These are phyloP conservation scores for Hymenopus coronatus DNA, from an alignment of 2,888 invertebrate genomes.

Conservation along the genomic window DNA sequence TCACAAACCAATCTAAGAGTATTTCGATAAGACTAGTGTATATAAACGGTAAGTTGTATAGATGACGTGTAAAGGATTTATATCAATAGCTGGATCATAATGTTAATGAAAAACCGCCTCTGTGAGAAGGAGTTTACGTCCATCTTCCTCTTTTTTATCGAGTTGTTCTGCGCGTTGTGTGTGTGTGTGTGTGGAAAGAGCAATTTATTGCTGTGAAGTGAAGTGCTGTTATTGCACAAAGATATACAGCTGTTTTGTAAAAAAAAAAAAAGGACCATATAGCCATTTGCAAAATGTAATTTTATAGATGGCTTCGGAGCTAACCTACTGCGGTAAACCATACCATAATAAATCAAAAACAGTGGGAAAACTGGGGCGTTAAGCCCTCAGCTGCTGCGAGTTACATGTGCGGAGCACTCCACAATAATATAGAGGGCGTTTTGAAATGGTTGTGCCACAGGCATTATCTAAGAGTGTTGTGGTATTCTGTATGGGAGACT, in stretches of 20 bases:
- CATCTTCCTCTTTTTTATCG: background rate
- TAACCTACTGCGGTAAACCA: background rate
- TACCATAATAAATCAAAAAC: background rate
- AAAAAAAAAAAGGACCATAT: background rate
- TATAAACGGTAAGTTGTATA: too few species aligned
- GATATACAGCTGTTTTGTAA: background rate
- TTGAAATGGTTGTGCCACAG: background rate
- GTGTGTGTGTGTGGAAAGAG: too few species aligned
- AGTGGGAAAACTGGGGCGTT: background rate
- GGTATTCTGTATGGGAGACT: too few species aligned
- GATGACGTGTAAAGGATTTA: background rate
- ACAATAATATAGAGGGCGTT: background rate
- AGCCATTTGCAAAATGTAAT: background rate
- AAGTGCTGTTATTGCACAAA: background rate
- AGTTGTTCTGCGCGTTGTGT: background rate
- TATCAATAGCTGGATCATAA: background rate
- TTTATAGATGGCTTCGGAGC: background rate
- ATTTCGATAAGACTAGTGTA: too few species aligned
- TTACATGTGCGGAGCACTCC: background rate
- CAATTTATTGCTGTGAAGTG: background rate
- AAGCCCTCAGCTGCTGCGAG: background rate
- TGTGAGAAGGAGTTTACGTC: too few species aligned
- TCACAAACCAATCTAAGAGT: too few species aligned
- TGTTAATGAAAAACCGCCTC: background rate
- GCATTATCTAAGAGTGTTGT: background rate